Conservation (phyloP, 2,113 vertebrate genomes). For the Lycocorax pyrrhopterus region DNA sequence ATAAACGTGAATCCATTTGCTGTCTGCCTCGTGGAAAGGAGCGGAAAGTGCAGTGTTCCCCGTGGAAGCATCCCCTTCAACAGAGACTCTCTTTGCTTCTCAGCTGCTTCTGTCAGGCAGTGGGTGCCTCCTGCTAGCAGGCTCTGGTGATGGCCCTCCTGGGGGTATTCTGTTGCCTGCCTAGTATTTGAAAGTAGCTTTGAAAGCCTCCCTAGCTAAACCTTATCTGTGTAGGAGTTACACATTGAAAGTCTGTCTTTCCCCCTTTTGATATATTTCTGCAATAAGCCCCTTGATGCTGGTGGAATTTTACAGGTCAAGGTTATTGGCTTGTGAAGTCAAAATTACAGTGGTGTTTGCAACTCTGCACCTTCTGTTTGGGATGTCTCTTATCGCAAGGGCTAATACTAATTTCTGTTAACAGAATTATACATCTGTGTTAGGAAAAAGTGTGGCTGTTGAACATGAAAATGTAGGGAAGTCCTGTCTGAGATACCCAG, state of each 20-base stretch:
- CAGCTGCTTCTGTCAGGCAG: not conserved
- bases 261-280: not conserved
- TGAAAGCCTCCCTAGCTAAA: not conserved
- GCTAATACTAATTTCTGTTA: not conserved
- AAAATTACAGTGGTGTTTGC: not conserved
- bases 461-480: not conserved
- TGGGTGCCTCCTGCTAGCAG: not conserved
- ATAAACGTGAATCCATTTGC: not conserved
- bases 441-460: not conserved
- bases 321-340: not conserved
- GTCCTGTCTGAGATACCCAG: not conserved
- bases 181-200: not conserved
- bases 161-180: not conserved
- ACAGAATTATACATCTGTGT: not conserved
- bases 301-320: slow-evolving; percentile 39
- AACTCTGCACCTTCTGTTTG: not conserved
- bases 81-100: not conserved
- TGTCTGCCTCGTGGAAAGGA: not conserved
- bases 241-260: not conserved
- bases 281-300: not conserved
- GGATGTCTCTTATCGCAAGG: not conserved
- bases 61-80: fast-evolving
- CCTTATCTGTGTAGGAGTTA: slow-evolving; percentile 23
- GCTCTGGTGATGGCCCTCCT: not conserved
- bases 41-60: not conserved